Percentiles rank a stretch among this genome's conserved stretches.
Evolutionary conservation across 2,797 vertebrate species (phyloP).

Genomic region (Oryzias dopingdopingensis): DNA sequence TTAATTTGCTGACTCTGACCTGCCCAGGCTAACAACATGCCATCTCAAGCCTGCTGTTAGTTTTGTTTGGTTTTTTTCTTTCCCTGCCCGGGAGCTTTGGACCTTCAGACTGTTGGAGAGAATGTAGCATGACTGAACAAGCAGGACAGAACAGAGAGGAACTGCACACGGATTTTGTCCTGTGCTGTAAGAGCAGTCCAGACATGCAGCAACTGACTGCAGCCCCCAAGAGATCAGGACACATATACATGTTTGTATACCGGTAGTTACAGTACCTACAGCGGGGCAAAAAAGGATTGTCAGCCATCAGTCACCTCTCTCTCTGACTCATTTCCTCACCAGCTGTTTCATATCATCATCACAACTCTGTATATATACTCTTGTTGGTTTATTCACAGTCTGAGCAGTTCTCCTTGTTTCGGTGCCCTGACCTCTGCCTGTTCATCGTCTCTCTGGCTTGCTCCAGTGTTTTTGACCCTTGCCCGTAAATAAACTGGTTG

Average conservation of each 20-base stretch:
- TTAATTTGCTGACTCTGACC: slow-evolving; percentile 1
- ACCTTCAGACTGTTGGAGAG: slow-evolving; percentile 34
- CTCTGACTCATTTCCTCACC: too few species aligned
- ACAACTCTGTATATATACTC: too few species aligned
- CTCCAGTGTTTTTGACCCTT: too few species aligned
- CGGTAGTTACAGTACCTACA: too few species aligned
- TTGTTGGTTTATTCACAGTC: too few species aligned
- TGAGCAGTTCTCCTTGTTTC: too few species aligned
- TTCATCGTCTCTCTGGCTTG: too few species aligned
- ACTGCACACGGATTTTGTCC: slow-evolving; percentile 40
- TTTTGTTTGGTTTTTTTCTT: neutral
- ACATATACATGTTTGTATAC: neutral
- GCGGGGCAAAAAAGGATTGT: too few species aligned
- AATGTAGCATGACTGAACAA: slow-evolving; percentile 62
- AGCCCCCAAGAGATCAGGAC: slow-evolving; percentile 22
- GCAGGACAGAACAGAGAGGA: slow-evolving; percentile 30
- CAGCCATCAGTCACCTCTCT: too few species aligned
- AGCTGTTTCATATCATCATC: too few species aligned
- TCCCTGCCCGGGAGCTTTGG: slow-evolving; percentile 17
- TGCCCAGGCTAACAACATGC: slow-evolving; percentile 18
- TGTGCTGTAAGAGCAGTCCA: slow-evolving; percentile 48
- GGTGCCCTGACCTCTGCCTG: too few species aligned
- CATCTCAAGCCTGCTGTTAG: neutral
- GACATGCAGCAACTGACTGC: slow-evolving; percentile 52
- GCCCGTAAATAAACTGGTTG: too few species aligned